Percentiles rank a stretch among this genome's conserved stretches.
phyloP scores from a whole-genome alignment of 2,888 invertebrate genomes.

The Eucera pruinosa region DNA sequence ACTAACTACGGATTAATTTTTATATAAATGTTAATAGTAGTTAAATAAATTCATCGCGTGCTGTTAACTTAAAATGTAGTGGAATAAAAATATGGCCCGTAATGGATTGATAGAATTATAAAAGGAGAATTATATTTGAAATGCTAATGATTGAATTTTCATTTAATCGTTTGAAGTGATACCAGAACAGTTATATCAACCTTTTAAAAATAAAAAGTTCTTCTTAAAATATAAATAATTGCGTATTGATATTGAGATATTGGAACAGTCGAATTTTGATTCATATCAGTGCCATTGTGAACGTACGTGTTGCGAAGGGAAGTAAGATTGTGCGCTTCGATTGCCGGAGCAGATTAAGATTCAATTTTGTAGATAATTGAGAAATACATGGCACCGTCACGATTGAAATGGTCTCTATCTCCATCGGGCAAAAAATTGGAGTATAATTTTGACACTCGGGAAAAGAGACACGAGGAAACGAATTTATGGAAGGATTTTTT shows the following conservation, averaged over 20 bases:
- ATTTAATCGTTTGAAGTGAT: too few species aligned
- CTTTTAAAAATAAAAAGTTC: too few species aligned
- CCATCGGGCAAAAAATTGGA: constrained; percentile 2
- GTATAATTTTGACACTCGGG: constrained; percentile 28
- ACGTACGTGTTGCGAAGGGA: constrained; percentile 1
- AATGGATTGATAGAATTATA: too few species aligned
- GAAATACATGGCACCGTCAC: constrained; percentile 10
- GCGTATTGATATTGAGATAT: neutral
- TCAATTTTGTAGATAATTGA: constrained; percentile 33
- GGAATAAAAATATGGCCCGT: too few species aligned
- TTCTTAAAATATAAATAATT: constrained; percentile 4
- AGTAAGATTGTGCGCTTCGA: constrained; percentile 3
- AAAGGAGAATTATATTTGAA: too few species aligned
- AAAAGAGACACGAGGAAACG: constrained; percentile 27
- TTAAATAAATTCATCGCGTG: too few species aligned
- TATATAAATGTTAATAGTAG: too few species aligned
- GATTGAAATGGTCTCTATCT: constrained; percentile 13
- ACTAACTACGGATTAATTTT: too few species aligned
- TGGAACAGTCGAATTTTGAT: constrained; percentile 7
- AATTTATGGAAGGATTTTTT: constrained; percentile 34
- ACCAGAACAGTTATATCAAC: too few species aligned
- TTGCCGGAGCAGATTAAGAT: constrained; percentile 15
- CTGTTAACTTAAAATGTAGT: too few species aligned
- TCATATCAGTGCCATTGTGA: constrained; percentile 4
- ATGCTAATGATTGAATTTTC: too few species aligned